Base-by-base conservation (phyloP, 92 coral and sea anemone genomes). In the Montipora capitata region DNA sequence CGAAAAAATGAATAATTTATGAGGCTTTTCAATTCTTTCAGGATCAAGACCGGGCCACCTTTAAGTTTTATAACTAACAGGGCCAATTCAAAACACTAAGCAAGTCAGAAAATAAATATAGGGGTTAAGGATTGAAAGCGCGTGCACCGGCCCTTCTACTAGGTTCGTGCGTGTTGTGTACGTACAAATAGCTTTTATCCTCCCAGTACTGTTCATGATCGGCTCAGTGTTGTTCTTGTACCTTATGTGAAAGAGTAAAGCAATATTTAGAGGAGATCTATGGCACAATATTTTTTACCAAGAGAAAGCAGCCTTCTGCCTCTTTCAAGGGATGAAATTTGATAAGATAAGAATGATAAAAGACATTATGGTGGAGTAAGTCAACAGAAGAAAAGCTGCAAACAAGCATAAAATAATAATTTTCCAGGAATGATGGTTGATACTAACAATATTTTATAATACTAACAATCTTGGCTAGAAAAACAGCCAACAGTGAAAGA, bases 191-290 rank as follows among this genome's bases (percentile, higher is more conserved):
- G 4, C 72, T 82, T 78, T 58, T 56, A 56, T 70, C 59, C 42
- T 54, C 87, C 58, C 42, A 9, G 17, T 56, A 54, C 43, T 17
- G n/a, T 4, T 57, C 79, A 44, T 18, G 70, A 35, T 76, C 40
- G 13, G 54, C 70, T 20, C 38, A 40, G 42, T 51, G 71, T 14
- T 70, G 87, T 40, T 57, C 69, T 40, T 43, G 43, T 40, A 72
- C 87, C 87, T 82, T 82, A 54, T 10, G 72, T 51, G 73, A 71
- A 40, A 80, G 35, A 80, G 85, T 45, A 82, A 57, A 69, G 40
- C 8, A 82, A 38, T 48, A 56, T 82, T 42, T 27, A 7, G 4
- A 48, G 7, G 52, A 48, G 52, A 10, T 10, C 52, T 27, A 27
- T 27, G 52, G 52, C 52, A 48, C 52, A 5, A 5, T 48, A 0